Percentiles rank a stretch among this genome's conserved stretches.
phyloP scores from a whole-genome alignment of 30 jellyfish, hydroid and myxozoan genomes.

The Clytia hemisphaerica region DNA sequence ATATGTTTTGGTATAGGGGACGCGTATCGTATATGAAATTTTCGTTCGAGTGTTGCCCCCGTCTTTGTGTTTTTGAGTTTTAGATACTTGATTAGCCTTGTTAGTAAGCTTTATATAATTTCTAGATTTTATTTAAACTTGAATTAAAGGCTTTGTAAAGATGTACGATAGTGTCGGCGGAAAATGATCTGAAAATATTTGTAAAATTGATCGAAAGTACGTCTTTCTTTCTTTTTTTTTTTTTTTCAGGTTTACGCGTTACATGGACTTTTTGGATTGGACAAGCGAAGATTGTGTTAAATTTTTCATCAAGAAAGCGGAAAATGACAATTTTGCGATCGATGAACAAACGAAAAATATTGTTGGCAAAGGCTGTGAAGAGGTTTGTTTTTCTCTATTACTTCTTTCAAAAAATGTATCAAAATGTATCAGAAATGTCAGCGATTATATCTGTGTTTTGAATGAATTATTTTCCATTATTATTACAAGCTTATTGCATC shows the following conservation, averaged over 20 bases:
- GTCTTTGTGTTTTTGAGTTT: too few relatives aligned
- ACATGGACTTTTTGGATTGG: constrained; percentile 16
- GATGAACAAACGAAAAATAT: not conserved
- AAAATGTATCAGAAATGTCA: not conserved
- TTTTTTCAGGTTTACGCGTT: constrained; percentile 4
- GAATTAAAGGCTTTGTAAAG: not conserved
- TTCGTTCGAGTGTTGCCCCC: too few relatives aligned
- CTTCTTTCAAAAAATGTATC: not conserved
- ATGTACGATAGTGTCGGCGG: not conserved
- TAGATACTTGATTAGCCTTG: not conserved
- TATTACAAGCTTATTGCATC: not conserved
- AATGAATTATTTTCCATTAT: not conserved
- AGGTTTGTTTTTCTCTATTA: too few relatives aligned
- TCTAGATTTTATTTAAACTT: not conserved
- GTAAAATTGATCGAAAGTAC: not conserved
- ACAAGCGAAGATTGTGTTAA: constrained; percentile 4
- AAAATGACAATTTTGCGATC: not conserved
- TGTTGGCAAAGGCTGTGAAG: not conserved
- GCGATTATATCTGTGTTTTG: not conserved
- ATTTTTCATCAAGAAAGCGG: constrained; percentile 18
- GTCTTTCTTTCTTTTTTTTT: not conserved
- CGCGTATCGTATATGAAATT: too few relatives aligned
- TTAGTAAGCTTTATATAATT: not conserved
- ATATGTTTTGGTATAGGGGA: too few relatives aligned
- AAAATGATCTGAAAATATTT: not conserved